phyloP scores from a whole-genome alignment of 1,140 invertebrate species.

The Chymomyza costata region DNA sequence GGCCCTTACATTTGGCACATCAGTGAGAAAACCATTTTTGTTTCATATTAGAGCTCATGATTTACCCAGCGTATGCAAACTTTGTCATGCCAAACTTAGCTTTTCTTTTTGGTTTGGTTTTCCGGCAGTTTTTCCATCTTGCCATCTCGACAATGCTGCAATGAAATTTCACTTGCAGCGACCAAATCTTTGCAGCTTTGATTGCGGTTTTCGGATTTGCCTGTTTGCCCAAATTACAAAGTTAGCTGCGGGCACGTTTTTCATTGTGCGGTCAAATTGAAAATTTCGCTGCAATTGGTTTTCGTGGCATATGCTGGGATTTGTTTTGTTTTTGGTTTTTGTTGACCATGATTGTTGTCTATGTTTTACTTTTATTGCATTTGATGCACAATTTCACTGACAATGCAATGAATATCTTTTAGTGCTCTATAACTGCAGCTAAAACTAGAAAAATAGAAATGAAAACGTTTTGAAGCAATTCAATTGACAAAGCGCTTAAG shows the following conservation, averaged over 20 bases:
- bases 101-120: conserved; percentile 17
- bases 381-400: conserved; percentile 45
- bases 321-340: conserved; percentile 22
- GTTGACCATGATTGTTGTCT: conserved; percentile 15
- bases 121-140: conserved; percentile 4
- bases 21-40: no score
- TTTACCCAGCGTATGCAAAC: no score
- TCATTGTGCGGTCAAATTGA: conserved; percentile 64
- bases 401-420: conserved; percentile 28
- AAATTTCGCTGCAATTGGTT: conserved; percentile 51
- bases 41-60: no score
- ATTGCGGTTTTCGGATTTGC: no score
- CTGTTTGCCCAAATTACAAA: no score
- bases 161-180: conserved; percentile 1
- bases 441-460: conserved; percentile 17
- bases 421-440: conserved; percentile 9
- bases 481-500: conserved; percentile 22
- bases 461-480: conserved; percentile 40
- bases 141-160: conserved; percentile 17
- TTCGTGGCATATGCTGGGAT: conserved; percentile 42
- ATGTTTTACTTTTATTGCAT: conserved; percentile 15
- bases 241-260: conserved; percentile 53
- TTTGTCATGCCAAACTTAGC: conserved; percentile 38
- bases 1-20: no score
- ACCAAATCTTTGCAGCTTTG: conserved; percentile 2